These are phyloP conservation scores for Lagocephalus sceleratus DNA, from an alignment of 2,797 vertebrate species.

Conservation along the genomic window DNA sequence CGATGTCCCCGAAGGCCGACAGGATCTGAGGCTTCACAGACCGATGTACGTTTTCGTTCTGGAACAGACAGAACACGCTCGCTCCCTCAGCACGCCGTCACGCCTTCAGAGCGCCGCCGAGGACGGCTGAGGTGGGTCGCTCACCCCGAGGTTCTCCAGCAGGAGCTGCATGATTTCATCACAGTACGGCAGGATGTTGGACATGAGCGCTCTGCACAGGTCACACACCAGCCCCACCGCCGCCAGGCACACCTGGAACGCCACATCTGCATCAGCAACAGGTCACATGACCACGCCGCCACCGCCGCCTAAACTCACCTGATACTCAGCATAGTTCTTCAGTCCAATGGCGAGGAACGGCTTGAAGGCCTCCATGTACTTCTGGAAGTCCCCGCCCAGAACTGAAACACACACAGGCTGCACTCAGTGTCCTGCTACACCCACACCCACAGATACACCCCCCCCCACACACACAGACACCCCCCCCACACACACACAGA, in stretches of 20 bases:
- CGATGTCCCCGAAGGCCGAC: constrained; percentile 94
- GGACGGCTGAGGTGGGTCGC: too few relatives aligned
- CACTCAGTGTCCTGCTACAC: too few relatives aligned
- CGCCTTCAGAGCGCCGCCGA: too few relatives aligned
- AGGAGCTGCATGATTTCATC: constrained; percentile 98
- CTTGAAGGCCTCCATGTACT: constrained; percentile 99
- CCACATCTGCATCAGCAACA: not conserved
- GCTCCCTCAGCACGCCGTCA: constrained; percentile 6
- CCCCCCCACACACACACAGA: too few relatives aligned
- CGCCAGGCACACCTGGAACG: constrained; percentile 89
- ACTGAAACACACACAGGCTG: constrained; percentile 70
- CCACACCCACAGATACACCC: too few relatives aligned
- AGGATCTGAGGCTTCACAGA: constrained; percentile 98
- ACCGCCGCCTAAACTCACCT: constrained; percentile 78
- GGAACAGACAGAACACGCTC: not conserved
- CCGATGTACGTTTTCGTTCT: constrained; percentile 97
- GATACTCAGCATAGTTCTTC: constrained; percentile 97
- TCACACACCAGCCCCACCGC: constrained; percentile 96
- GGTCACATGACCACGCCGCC: not conserved
- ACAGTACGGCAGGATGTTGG: constrained; percentile 95
- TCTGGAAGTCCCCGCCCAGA: constrained; percentile 92
- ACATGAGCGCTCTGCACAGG: constrained; percentile 89
- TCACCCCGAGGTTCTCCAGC: constrained; percentile 95
- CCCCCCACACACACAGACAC: too few relatives aligned
- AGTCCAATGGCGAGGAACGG: constrained; percentile 94